These are phyloP conservation scores for Mustela lutreola DNA, from an alignment of 2,113 vertebrate species.

Conservation along the genomic window DNA sequence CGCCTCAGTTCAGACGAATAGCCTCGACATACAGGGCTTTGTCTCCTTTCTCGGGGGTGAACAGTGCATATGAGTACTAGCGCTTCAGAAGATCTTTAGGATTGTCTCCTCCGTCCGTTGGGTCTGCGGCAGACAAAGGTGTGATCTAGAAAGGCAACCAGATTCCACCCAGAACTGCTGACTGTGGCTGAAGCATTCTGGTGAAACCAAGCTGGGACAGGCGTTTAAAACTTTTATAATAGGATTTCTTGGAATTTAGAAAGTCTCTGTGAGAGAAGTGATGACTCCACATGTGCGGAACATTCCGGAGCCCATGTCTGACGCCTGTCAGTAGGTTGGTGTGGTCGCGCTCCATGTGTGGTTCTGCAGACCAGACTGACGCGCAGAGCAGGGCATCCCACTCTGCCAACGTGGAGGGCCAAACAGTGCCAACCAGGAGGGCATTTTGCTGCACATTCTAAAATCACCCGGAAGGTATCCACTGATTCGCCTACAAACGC, in stretches of 20 bases:
- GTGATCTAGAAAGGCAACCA: background rate
- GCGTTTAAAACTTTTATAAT: background rate
- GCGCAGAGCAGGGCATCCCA: fast-evolving
- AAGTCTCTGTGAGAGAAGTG: too few relatives aligned
- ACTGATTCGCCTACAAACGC: fast-evolving
- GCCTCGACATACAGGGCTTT: background rate
- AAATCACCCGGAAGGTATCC: too few relatives aligned
- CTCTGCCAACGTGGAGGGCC: too few relatives aligned
- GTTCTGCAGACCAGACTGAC: fast-evolving
- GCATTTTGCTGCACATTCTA: fast-evolving
- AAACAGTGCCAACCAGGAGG: fast-evolving
- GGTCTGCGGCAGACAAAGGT: too few relatives aligned
- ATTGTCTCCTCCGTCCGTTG: background rate
- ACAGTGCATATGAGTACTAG: fast-evolving
- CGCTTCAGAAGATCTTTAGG: background rate
- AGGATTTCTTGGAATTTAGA: background rate
- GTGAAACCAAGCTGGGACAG: background rate
- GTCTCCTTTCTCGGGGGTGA: too few relatives aligned
- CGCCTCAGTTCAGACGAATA: fast-evolving
- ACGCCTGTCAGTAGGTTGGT: fast-evolving
- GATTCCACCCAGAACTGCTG: fast-evolving
- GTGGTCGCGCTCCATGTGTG: fast-evolving
- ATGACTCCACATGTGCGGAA: background rate
- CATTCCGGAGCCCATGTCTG: fast-evolving
- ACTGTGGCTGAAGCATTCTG: background rate